A percentile compares a stretch with the other conserved stretches of the same genome.
phyloP scores from a whole-genome alignment of 1,140 invertebrate species.

The Potamilus streckersoni region DNA sequence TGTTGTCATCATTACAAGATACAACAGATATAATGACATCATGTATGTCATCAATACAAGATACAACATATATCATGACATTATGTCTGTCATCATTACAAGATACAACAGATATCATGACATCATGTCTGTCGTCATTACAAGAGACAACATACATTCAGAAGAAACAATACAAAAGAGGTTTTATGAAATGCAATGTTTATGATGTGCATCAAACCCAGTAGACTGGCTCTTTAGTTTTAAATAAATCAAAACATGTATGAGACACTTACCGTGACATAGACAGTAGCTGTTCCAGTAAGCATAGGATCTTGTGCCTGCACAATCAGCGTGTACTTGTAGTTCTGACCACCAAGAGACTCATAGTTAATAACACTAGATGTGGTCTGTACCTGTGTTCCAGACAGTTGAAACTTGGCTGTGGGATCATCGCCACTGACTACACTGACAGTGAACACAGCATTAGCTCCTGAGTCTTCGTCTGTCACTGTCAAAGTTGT shows the following conservation, averaged over 20 bases:
- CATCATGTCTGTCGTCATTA: too few relatives aligned
- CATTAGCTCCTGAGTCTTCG: slow-evolving; percentile 21
- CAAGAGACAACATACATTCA: too few relatives aligned
- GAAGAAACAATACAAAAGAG: too few relatives aligned
- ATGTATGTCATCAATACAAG: too few relatives aligned
- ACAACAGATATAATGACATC: too few relatives aligned
- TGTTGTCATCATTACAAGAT: neutral
- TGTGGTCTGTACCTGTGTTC: slow-evolving; percentile 15
- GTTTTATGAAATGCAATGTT: neutral
- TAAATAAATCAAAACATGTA: neutral
- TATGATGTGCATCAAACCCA: neutral
- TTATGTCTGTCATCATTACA: too few relatives aligned
- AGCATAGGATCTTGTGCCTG: slow-evolving; percentile 11
- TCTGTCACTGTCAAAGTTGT: slow-evolving; percentile 33
- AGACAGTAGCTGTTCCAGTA: slow-evolving; percentile 34
- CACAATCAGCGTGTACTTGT: slow-evolving; percentile 17
- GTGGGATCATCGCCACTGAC: slow-evolving; percentile 28
- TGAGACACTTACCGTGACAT: slow-evolving; percentile 23
- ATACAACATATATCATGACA: too few relatives aligned
- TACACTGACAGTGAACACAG: slow-evolving; percentile 27
- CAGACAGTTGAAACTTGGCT: slow-evolving; percentile 3
- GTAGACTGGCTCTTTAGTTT: neutral
- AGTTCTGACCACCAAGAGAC: slow-evolving; percentile 8
- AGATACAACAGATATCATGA: too few relatives aligned
- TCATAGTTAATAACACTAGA: slow-evolving; percentile 23